A percentile compares a stretch with the other conserved stretches of the same genome.
These are phyloP conservation scores for Chrysochloris asiatica DNA, from an alignment of 2,113 vertebrate genomes.

Conservation along the genomic window DNA sequence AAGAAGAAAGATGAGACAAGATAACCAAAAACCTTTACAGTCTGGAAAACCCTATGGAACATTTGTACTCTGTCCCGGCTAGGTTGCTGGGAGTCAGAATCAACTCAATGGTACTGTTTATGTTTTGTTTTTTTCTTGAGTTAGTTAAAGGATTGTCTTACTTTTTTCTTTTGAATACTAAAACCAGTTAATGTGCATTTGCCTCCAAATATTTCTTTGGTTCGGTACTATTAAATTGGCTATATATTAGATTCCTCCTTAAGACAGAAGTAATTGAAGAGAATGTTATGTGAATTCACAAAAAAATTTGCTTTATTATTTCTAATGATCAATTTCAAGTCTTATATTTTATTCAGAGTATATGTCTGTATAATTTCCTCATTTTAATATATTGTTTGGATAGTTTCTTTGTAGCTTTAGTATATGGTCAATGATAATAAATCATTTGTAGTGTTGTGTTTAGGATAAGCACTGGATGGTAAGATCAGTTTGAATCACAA, in stretches of 20 bases:
- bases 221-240: constrained; percentile 14
- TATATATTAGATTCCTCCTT: neutral
- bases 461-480: neutral
- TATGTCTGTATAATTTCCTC: neutral
- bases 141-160: too few species aligned
- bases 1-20: too few species aligned
- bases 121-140: too few species aligned
- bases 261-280: neutral
- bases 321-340: neutral
- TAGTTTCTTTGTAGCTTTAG: neutral
- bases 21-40: too few species aligned
- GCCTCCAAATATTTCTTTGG: constrained; percentile 57
- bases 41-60: too few species aligned
- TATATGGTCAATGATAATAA: neutral
- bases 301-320: neutral
- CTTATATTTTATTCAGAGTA: neutral
- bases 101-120: too few species aligned
- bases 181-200: constrained; percentile 54
- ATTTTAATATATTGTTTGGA: neutral
- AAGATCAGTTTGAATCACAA: too few species aligned
- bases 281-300: neutral
- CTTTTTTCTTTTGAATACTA: too few species aligned
- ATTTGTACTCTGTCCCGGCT: too few species aligned
- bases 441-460: neutral
- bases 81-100: too few species aligned